Evolutionary conservation across 2,797 vertebrate species (phyloP), one percentile per base, ranked within the genome.

Genomic region (Crypturellus tataupa): DNA sequence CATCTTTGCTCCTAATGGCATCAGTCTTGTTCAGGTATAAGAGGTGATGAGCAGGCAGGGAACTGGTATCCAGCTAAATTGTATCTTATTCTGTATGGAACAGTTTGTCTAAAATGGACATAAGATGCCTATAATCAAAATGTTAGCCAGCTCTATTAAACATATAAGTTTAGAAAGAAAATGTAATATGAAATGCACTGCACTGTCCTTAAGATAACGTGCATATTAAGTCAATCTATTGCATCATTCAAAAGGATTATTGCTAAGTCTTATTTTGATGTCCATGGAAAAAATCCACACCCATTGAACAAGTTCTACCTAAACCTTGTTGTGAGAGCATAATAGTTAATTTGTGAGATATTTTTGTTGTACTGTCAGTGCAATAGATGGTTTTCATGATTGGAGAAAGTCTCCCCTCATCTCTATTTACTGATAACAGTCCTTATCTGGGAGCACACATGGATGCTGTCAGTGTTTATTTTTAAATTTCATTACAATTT

Each of bases 401-500:
- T 64, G 77, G 88, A 96, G 49, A 91, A 31, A 90, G 59, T 37
- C 94, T 64, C 80, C 60, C 10, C 24, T 95, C 84, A 75, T 68
- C 16, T 97, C 62, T 71, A 70, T 93, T 97, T 97, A 94, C 72
- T 94, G 67, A 96, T 97, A 97, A 89, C 91, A 93, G 94, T 29
- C 53, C 73, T 97, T 97, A 84, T 93, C 94, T 95, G 49, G 92
- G 62, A 87, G 64, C 85, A 79, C 91, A 95, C 60, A 79, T 89
- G 84, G 67, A 65, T 40, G 71, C 56, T 89, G 49, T 89, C 83
- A 94, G 20, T 82, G 84, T 75, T 94, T 72, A 81, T 95, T 96
- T 95, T 96, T 97, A 95, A 97, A 97, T 46, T 92, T 97, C 80
- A 91, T 97, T 97, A 76, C 73, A 94, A 93, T 92, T 95, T 71